Percentiles rank a stretch among this genome's conserved stretches.
Conservation (phyloP, 30 jellyfish, hydroid and myxozoan genomes). For the Rhopilema esculentum region DNA sequence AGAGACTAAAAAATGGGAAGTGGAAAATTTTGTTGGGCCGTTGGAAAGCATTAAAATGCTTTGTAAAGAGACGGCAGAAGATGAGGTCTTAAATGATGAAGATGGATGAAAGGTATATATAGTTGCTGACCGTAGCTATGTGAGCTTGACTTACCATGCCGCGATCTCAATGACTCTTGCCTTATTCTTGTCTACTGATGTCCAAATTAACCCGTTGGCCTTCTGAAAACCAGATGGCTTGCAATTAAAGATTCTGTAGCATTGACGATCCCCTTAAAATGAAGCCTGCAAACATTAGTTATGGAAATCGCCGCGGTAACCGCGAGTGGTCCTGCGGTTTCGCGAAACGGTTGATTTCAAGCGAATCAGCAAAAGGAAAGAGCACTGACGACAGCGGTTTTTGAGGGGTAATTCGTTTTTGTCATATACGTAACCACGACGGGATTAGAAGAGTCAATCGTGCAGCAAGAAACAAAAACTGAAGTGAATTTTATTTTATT, state of each 20-base stretch:
- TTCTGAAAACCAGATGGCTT: constrained; percentile 37
- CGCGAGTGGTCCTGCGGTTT: constrained; percentile 28
- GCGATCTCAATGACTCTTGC: not conserved
- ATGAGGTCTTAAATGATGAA: too few relatives aligned
- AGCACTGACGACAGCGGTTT: constrained; percentile 11
- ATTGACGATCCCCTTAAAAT: not conserved
- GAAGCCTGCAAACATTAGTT: constrained; percentile 12
- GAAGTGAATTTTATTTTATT: not conserved
- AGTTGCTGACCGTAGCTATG: too few relatives aligned
- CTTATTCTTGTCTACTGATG: not conserved
- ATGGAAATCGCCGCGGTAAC: constrained; percentile 3
- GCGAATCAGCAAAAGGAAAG: constrained; percentile 1
- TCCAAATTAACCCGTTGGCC: not conserved
- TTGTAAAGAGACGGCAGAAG: too few relatives aligned
- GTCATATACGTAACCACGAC: not conserved
- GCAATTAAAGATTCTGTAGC: constrained; percentile 9
- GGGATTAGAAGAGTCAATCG: not conserved
- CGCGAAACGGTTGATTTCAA: constrained; percentile 21
- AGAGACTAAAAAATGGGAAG: too few relatives aligned
- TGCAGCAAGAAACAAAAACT: not conserved
- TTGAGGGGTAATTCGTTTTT: not conserved
- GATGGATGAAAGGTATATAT: too few relatives aligned
- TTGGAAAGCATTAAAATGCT: too few relatives aligned
- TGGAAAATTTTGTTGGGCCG: too few relatives aligned
- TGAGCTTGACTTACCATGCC: not conserved